Evolutionary conservation across 2,888 invertebrate genomes (phyloP).

Genomic region (Cephus pygmeus): DNA sequence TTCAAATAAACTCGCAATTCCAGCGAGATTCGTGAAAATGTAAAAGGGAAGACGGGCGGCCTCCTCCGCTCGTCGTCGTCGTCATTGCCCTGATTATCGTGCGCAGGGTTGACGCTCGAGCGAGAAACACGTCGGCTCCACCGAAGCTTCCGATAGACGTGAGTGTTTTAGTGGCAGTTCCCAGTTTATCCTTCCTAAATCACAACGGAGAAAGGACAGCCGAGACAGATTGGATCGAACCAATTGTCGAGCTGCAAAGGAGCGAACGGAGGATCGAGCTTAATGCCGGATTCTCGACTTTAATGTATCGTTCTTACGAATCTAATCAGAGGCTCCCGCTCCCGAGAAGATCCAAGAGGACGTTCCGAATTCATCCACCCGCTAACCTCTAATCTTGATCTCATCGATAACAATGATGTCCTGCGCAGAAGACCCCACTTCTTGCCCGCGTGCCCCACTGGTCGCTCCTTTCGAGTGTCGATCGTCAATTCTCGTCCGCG

Average conservation of each 20-base stretch:
- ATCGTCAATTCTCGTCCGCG: slow-evolving; percentile 20
- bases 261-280: slow-evolving; percentile 19
- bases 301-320: slow-evolving; percentile 41
- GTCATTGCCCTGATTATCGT: too few relatives aligned
- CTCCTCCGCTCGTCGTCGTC: too few relatives aligned
- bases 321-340: slow-evolving; percentile 32
- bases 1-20: too few relatives aligned
- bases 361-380: slow-evolving; percentile 46
- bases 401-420: slow-evolving; percentile 54
- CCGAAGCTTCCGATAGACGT: too few relatives aligned
- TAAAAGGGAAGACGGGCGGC: too few relatives aligned
- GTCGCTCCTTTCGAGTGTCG: slow-evolving; percentile 24
- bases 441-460: slow-evolving; percentile 7
- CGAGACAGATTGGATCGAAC: slow-evolving; percentile 37
- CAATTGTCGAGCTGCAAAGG: slow-evolving; percentile 25
- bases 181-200: background rate
- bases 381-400: slow-evolving; percentile 50
- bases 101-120: too few relatives aligned
- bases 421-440: slow-evolving; percentile 30
- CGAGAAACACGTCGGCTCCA: too few relatives aligned
- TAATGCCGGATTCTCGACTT: slow-evolving; percentile 39
- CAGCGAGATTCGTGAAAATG: too few relatives aligned
- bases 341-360: slow-evolving; percentile 11
- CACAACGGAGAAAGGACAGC: slow-evolving; percentile 10
- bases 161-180: too few relatives aligned